A percentile compares a stretch with the other conserved stretches of the same genome.
These are phyloP conservation scores for Elanoides forficatus DNA, from an alignment of 2,113 vertebrate genomes.

Conservation along the genomic window DNA sequence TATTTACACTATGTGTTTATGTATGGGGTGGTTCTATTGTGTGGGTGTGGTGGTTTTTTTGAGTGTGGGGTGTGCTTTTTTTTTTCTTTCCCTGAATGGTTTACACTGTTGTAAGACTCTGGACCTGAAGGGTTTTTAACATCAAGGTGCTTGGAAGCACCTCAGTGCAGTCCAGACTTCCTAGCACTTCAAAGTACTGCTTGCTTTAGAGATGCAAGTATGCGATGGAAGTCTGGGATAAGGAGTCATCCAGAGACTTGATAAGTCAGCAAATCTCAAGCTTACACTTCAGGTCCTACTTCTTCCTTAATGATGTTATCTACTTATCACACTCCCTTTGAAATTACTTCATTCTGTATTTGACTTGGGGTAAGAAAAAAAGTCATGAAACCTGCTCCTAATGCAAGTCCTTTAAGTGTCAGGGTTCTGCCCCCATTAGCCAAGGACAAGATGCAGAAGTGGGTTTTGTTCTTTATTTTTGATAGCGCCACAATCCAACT, in stretches of 20 bases:
- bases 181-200: not conserved
- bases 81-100: not conserved
- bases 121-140: not conserved
- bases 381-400: not conserved
- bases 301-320: not conserved
- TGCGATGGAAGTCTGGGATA: fast-evolving
- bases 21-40: not conserved
- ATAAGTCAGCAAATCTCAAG: not conserved
- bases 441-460: not conserved
- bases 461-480: not conserved
- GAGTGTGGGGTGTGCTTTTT: no score
- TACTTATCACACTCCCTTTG: not conserved
- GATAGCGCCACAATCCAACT: not conserved
- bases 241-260: not conserved
- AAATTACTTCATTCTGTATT: not conserved
- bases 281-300: not conserved
- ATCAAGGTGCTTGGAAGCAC: not conserved
- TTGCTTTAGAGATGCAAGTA: not conserved
- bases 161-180: not conserved
- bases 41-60: not conserved
- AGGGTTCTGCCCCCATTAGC: not conserved
- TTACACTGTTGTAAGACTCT: not conserved
- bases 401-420: not conserved
- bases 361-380: not conserved
- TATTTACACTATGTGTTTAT: not conserved